phyloP scores from a whole-genome alignment of 2,113 vertebrate genomes.

The Xiphophorus couchianus region DNA sequence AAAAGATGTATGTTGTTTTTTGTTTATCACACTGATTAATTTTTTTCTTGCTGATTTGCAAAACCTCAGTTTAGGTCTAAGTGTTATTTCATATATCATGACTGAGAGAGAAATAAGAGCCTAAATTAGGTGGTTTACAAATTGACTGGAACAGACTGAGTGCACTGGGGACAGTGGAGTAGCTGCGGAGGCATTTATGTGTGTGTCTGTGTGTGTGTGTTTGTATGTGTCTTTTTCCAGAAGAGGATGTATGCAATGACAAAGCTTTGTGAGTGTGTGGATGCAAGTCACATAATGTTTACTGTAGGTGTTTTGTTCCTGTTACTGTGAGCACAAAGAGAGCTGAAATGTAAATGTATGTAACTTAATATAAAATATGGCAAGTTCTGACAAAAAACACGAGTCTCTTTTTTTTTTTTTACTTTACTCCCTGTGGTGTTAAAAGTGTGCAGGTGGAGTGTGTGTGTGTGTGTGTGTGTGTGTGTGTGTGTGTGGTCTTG shows the following conservation, averaged over 20 bases:
- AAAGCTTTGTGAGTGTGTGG: not conserved
- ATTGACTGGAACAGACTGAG: slow-evolving; percentile 39
- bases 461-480: no score
- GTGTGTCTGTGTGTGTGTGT: slow-evolving; percentile 9
- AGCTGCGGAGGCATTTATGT: slow-evolving; percentile 39
- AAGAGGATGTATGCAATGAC: slow-evolving; percentile 22
- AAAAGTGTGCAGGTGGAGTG: not conserved
- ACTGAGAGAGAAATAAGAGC: slow-evolving; percentile 54
- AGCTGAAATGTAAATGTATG: slow-evolving; percentile 79
- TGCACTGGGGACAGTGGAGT: slow-evolving; percentile 54
- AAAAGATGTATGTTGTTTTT: slow-evolving; percentile 54
- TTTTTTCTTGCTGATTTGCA: slow-evolving; percentile 69
- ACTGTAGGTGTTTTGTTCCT: slow-evolving; percentile 68
- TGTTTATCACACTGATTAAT: slow-evolving; percentile 71
- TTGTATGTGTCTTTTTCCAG: slow-evolving; percentile 15
- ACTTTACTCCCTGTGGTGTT: not conserved
- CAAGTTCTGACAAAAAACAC: slow-evolving; percentile 72
- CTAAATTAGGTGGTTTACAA: slow-evolving; percentile 76
- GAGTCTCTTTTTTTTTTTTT: slow-evolving; percentile 49
- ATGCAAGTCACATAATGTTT: slow-evolving; percentile 54
- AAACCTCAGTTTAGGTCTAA: slow-evolving; percentile 74
- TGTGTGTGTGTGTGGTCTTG: not conserved
- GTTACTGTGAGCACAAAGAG: slow-evolving; percentile 81
- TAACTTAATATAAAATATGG: slow-evolving; percentile 81
- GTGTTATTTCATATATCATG: slow-evolving; percentile 77